These are phyloP conservation scores for Cosmorhoe ocellata DNA, from an alignment of 2,888 invertebrate genomes.

Conservation along the genomic window DNA sequence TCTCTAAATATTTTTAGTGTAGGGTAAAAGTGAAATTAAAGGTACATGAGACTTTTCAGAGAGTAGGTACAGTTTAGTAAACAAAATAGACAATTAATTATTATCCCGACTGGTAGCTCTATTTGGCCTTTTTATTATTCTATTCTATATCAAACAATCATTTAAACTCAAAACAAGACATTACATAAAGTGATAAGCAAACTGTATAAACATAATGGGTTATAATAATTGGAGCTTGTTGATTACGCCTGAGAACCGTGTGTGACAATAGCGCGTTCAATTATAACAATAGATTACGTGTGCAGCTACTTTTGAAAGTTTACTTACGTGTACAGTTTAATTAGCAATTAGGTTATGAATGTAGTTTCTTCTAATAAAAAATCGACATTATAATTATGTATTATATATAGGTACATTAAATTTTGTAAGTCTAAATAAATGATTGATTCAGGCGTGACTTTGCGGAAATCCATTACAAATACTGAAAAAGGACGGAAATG, in stretches of 20 bases:
- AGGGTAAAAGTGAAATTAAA: too few relatives aligned
- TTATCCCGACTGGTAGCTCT: too few relatives aligned
- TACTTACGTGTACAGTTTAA: constrained; percentile 19
- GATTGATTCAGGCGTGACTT: too few relatives aligned
- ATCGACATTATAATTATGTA: background rate
- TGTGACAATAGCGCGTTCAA: constrained; percentile 26
- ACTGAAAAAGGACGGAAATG: too few relatives aligned
- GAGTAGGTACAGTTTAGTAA: too few relatives aligned
- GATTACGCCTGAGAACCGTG: constrained; percentile 25
- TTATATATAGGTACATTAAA: too few relatives aligned
- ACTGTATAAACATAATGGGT: constrained; percentile 20
- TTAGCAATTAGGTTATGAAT: constrained; percentile 19
- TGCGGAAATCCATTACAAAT: too few relatives aligned
- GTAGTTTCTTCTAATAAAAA: background rate
- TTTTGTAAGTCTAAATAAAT: too few relatives aligned
- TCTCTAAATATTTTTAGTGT: too few relatives aligned
- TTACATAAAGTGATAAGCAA: constrained; percentile 12
- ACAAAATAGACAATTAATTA: too few relatives aligned
- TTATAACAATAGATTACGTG: constrained; percentile 29
- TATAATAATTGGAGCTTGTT: constrained; percentile 18
- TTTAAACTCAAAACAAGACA: constrained; percentile 7
- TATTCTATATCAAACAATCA: background rate
- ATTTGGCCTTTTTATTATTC: background rate
- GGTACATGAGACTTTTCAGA: too few relatives aligned
- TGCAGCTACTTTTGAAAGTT: constrained; percentile 23